Conservation (phyloP, 2,113 vertebrate genomes). For the Syngnathus typhle region DNA sequence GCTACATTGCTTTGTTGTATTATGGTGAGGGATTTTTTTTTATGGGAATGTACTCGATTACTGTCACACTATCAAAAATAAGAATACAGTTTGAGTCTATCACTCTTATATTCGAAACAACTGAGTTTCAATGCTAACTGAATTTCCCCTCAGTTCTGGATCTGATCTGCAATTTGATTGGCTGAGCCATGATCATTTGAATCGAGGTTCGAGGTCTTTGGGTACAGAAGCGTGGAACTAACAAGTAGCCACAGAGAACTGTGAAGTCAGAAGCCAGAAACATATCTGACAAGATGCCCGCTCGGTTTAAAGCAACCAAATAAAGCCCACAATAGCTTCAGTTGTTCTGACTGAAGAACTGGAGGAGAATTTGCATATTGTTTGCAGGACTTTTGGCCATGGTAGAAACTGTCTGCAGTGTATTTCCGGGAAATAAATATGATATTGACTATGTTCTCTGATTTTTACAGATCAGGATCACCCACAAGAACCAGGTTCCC, state of each 20-base stretch:
- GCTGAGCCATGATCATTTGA: neutral
- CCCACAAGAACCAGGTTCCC: constrained; percentile 94
- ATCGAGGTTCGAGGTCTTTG: neutral
- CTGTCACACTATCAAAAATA: neutral
- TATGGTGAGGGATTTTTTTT: neutral
- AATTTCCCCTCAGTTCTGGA: neutral
- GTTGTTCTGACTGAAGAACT: too few species aligned
- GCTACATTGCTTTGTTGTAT: neutral
- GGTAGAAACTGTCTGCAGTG: too few species aligned
- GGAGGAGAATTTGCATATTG: too few species aligned
- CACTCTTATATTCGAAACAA: neutral
- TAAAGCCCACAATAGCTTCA: too few species aligned
- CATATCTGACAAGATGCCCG: too few species aligned
- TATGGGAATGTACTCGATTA: neutral
- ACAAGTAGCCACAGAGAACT: too few species aligned
- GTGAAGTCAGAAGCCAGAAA: too few species aligned
- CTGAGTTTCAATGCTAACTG: neutral
- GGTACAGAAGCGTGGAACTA: too few species aligned
- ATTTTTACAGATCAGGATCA: constrained; percentile 81
- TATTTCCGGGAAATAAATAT: neutral
- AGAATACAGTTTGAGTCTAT: neutral
- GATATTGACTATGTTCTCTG: constrained; percentile 4
- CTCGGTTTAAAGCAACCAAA: too few species aligned
- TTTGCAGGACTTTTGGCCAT: too few species aligned
- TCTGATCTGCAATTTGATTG: neutral